A percentile compares a stretch with the other conserved stretches of the same genome.
Evolutionary conservation across 2,888 invertebrate genomes (phyloP).

Genomic region (Rotaria macrura): DNA sequence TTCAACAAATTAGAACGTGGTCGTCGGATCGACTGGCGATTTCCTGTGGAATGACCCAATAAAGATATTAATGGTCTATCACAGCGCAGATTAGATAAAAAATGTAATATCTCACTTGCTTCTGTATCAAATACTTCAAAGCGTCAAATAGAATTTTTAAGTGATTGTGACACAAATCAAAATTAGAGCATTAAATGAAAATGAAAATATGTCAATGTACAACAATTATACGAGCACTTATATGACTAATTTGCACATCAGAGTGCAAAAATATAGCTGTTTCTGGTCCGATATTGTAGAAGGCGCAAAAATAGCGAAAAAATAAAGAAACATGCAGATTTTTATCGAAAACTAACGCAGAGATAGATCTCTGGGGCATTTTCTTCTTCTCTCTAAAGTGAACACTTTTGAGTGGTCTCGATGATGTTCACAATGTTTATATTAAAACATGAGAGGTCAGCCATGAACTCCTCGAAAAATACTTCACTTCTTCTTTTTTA

Average conservation of each 20-base stretch:
- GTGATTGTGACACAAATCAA: not conserved
- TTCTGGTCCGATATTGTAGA: not conserved
- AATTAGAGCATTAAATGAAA: not conserved
- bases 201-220: not conserved
- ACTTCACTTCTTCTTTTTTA: no score
- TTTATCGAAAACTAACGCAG: no score
- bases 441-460: no score
- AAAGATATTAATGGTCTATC: not conserved
- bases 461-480: no score
- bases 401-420: no score
- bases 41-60: no score
- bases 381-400: no score
- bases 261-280: not conserved
- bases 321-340: no score
- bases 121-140: conserved; percentile 1
- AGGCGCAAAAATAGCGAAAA: not conserved
- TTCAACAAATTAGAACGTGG: no score
- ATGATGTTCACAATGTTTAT: no score
- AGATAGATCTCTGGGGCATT: no score
- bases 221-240: not conserved
- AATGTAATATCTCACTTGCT: not conserved
- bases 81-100: not conserved
- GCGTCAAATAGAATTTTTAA: not conserved
- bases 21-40: no score
- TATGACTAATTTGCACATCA: not conserved